phyloP scores from a whole-genome alignment of 53 echinoderm and acorn worm species.

The Echinarachnius parma region DNA sequence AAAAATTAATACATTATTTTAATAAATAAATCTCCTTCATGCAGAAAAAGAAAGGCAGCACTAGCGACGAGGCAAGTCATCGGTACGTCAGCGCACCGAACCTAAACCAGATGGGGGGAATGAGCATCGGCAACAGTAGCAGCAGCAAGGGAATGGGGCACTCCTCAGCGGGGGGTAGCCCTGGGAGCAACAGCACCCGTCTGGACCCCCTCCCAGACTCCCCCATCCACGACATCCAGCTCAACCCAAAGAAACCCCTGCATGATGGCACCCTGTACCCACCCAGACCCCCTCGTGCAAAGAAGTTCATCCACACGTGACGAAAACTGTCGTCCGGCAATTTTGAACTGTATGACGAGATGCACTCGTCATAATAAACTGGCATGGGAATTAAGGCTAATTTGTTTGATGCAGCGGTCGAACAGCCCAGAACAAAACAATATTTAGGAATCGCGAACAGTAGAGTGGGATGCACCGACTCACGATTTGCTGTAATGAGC shows the following conservation, averaged over 20 bases:
- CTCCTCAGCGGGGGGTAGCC: slow-evolving; percentile 36
- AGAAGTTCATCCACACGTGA: slow-evolving; percentile 83
- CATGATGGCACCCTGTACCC: slow-evolving; percentile 35
- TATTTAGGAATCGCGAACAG: too few species aligned
- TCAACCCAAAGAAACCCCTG: slow-evolving; percentile 92
- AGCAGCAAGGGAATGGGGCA: slow-evolving; percentile 33
- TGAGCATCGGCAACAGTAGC: background rate
- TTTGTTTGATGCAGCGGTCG: too few species aligned
- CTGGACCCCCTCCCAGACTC: slow-evolving; percentile 87
- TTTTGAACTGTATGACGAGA: too few species aligned
- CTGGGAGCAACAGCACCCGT: slow-evolving; percentile 52
- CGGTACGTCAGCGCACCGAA: slow-evolving; percentile 86
- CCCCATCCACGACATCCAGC: slow-evolving; percentile 85
- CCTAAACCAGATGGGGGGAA: slow-evolving; percentile 36
- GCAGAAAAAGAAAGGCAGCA: slow-evolving; percentile 58
- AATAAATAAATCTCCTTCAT: background rate
- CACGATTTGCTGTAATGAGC: too few species aligned
- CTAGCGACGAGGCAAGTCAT: slow-evolving; percentile 24
- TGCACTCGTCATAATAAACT: too few species aligned
- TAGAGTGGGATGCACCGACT: too few species aligned
- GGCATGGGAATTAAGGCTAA: too few species aligned
- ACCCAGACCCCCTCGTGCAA: slow-evolving; percentile 57
- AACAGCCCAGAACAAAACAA: too few species aligned
- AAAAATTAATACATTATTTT: too few species aligned
- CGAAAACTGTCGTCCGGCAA: too few species aligned